Base-by-base conservation (phyloP, 2,797 vertebrate species). In the Silurus aristotelis region DNA sequence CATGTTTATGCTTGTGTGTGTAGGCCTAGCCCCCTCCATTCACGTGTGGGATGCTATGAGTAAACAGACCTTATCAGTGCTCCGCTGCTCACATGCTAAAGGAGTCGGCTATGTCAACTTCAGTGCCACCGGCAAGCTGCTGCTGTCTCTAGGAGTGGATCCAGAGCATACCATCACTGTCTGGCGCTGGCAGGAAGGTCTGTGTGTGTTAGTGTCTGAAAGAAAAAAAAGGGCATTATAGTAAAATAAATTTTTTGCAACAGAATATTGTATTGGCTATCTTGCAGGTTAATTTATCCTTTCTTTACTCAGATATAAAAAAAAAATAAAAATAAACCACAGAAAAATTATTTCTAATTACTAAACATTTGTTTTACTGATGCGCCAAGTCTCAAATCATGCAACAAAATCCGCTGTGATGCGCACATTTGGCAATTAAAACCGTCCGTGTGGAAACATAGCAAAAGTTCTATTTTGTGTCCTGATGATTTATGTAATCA, bases 161-260 rank as follows among this genome's bases (percentile, higher is more conserved):
- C 96, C 96, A 0, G 97, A 99, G 61, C 97, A 99, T 87, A 97
- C 96, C 70, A 97, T 99, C 93, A 98, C 97, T 0, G 96, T 99
- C 80, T 99, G 98, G 98, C 94, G 97, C 81, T 99, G 98, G 98
- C 98, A 99, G 79, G 98, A 99, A 96, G 98, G 98, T 99, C 31
- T 70, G 89, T 86, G 63, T 58, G 22, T 84, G 61, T 56, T 2
- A 19, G 12, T 63, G 19, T 19, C 4, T 13, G 43, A 25, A 13
- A 55, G 14, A 43, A 9, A 14, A 55, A 17, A 17, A 31, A 19
- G 14, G 1, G 7, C 25, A 56, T 27, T 25, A 75, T 3, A 17
- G 55, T 56, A 52, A 73, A 52, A 25, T n/a, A 12, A 9, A 13
- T 25, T 55, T n/a, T 25, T 27, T 27, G 14, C 8, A 27, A 48